Percentiles rank a stretch among this genome's conserved stretches.
These are phyloP conservation scores for Rotaria magnacalcarata DNA, from an alignment of 2,888 invertebrate species.

Conservation along the genomic window DNA sequence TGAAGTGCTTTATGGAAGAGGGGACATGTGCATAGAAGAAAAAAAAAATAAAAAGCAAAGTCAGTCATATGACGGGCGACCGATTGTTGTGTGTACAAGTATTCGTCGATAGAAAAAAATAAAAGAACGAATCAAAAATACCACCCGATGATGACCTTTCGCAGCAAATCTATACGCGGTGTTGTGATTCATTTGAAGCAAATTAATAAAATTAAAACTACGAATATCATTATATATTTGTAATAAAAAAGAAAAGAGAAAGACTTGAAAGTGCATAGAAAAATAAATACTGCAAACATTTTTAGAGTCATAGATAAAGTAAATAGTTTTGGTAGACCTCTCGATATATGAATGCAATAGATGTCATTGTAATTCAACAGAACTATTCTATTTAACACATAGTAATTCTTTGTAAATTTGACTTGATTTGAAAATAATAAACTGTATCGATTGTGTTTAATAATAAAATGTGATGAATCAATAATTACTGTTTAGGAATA, in stretches of 20 bases:
- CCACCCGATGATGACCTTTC: constrained; percentile 4
- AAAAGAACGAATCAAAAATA: constrained; percentile 48
- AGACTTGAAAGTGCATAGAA: not conserved
- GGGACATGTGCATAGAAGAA: not conserved
- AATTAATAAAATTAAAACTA: not conserved
- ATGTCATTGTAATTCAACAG: not conserved
- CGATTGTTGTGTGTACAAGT: constrained; percentile 47
- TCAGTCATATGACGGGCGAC: constrained; percentile 44
- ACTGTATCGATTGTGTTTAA: not conserved
- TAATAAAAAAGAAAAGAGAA: too few species aligned
- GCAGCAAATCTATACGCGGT: too few species aligned
- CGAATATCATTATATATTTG: too few species aligned
- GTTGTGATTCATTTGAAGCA: not conserved
- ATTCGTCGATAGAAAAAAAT: constrained; percentile 48
- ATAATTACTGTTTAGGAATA: too few species aligned
- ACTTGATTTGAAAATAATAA: not conserved
- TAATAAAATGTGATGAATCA: too few species aligned
- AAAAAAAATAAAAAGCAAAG: not conserved
- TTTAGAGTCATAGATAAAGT: not conserved
- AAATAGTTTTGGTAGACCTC: not conserved
- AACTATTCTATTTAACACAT: not conserved
- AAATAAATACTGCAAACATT: not conserved
- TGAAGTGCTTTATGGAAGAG: not conserved
- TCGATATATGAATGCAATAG: not conserved
- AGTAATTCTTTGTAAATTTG: not conserved